Base-by-base conservation (phyloP, 2,888 invertebrate species). In the Melieria crassipennis region DNA sequence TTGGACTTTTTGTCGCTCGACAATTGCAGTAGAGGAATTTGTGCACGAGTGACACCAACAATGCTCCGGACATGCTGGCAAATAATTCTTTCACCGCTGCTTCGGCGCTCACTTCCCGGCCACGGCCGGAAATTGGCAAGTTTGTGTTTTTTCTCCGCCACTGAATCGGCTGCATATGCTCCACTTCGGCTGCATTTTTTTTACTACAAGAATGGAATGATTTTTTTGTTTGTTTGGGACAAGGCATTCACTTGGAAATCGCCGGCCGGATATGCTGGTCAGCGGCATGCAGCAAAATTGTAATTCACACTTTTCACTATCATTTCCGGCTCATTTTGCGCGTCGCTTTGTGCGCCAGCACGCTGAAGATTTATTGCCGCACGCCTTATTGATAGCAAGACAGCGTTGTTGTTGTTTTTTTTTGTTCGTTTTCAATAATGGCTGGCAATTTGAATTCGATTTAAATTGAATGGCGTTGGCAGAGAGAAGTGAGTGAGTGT, bases 31-130 rank as follows among this genome's bases (percentile, higher is more conserved):
- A 43, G 78, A 78, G 79, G 81, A 81, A 83, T 83, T 82, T 83
- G 80, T 74, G 74, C 70, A 71, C 65, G 71, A 67, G 77, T 82
- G 83, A 83, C 83, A 83, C 81, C 80, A 82, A 82, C 81, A 81
- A 83, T 83, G 83, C 81, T 81, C 82, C 80, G 82, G 80, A 83
- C 81, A 83, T 83, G 80, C 82, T 78, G 80, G 80, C 78, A 79
- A 78, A 79, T 81, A 79, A 78, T 80, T 78, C 72, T 64, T 71
- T 58, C 42, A 52, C 43, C 30, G 58, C 56, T 7, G 43, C 11
- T 43, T 66, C 63, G 65, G 45, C 43, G 65, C 65, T 68, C 30
- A 30, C 30, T 30, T 2, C 2, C 3, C 30, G 30, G 30, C 30
- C 1, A 30, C 30, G 30, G 30, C 75, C 77, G 83, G 82, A 83